These are phyloP conservation scores for Lytechinus variegatus DNA, from an alignment of 35 echinoderm and acorn worm genomes.

Conservation along the genomic window DNA sequence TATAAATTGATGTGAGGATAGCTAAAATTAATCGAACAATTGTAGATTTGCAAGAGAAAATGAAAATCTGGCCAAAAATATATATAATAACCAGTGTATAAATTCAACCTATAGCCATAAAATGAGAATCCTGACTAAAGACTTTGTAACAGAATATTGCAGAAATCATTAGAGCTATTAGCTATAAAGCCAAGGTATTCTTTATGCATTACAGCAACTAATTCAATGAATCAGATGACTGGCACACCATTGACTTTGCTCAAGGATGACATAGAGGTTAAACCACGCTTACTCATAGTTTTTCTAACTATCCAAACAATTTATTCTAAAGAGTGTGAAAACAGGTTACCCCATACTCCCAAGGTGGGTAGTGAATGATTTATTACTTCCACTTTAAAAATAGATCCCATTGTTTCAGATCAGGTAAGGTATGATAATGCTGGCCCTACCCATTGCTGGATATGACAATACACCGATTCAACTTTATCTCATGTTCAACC, in stretches of 20 bases:
- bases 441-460: neutral
- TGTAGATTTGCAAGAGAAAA: too few species aligned
- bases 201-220: neutral
- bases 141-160: too few species aligned
- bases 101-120: too few species aligned
- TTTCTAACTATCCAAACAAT: neutral
- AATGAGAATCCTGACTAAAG: too few species aligned
- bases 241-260: neutral
- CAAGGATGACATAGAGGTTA: neutral
- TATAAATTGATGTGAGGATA: neutral
- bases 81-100: too few species aligned
- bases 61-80: too few species aligned
- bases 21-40: too few species aligned
- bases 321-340: neutral
- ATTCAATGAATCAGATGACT: neutral
- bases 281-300: neutral
- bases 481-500: too few species aligned
- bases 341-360: neutral
- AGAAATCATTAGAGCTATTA: too few species aligned
- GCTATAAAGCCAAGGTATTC: neutral
- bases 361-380: neutral
- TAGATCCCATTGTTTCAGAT: neutral
- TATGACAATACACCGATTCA: neutral
- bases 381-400: neutral
- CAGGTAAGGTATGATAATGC: neutral